A percentile compares a stretch with the other conserved stretches of the same genome.
phyloP scores from a whole-genome alignment of 2,113 vertebrate species.

The Nesospiza acunhae region DNA sequence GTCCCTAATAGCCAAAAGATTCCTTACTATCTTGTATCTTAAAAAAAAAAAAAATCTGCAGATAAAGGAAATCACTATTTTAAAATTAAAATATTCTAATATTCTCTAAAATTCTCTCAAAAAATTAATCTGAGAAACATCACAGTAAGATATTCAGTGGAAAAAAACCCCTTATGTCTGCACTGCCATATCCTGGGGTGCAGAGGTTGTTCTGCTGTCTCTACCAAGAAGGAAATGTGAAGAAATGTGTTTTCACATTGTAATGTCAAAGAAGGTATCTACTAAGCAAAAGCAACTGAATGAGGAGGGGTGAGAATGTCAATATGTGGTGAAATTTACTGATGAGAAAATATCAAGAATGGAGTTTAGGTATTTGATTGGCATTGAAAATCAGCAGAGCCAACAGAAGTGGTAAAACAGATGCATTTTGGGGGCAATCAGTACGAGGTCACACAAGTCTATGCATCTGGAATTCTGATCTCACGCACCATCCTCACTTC shows the following conservation, averaged over 20 bases:
- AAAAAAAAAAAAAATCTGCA: not conserved
- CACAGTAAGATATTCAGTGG: not conserved
- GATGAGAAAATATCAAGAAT: not conserved
- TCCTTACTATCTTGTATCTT: not conserved
- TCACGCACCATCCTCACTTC: not conserved
- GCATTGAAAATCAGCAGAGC: not conserved
- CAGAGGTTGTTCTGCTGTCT: not conserved
- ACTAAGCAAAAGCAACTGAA: not conserved
- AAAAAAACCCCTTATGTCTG: not conserved
- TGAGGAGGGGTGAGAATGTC: not conserved
- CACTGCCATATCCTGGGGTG: too few relatives aligned
- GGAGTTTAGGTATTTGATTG: not conserved
- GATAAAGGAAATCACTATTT: not conserved
- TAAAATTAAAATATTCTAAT: not conserved
- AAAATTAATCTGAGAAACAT: not conserved
- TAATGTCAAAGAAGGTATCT: not conserved
- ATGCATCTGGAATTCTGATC: not conserved
- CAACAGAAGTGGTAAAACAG: not conserved
- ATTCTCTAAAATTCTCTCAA: not conserved
- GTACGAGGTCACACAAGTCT: fast-evolving
- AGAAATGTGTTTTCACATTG: not conserved
- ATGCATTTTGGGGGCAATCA: not conserved
- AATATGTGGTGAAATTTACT: not conserved
- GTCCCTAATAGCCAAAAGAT: not conserved
- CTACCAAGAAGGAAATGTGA: not conserved